Conservation (phyloP, 2,113 vertebrate genomes). For the Oenanthe oenanthe region DNA sequence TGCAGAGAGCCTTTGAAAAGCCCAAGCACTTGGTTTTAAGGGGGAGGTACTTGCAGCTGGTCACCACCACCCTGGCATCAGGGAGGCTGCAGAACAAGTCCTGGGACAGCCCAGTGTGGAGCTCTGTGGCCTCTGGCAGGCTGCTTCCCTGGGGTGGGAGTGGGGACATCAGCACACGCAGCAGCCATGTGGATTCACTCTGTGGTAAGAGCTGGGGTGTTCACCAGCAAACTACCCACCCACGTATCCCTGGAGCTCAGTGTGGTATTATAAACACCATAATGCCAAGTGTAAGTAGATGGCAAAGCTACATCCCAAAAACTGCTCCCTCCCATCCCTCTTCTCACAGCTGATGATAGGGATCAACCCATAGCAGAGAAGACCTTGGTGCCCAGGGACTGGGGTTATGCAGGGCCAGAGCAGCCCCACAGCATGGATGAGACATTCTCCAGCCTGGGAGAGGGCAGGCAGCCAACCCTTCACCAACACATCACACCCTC, state of each 20-base stretch:
- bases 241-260: fast-evolving
- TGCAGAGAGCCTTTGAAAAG: background rate
- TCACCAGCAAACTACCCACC: background rate
- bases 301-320: background rate
- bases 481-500: background rate
- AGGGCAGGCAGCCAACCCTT: background rate
- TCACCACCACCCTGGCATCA: background rate
- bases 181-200: background rate
- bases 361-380: background rate
- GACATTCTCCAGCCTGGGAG: background rate
- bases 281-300: background rate
- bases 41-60: background rate
- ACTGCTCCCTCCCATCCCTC: background rate
- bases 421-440: background rate
- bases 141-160: background rate
- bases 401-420: background rate
- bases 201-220: background rate
- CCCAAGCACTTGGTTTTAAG: background rate
- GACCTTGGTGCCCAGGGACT: background rate
- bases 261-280: background rate
- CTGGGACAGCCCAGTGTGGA: background rate
- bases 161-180: background rate
- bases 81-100: background rate
- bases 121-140: fast-evolving
- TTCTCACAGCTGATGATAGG: background rate